phyloP scores from a whole-genome alignment of 2,888 invertebrate genomes.

The Fabriciana adippe region DNA sequence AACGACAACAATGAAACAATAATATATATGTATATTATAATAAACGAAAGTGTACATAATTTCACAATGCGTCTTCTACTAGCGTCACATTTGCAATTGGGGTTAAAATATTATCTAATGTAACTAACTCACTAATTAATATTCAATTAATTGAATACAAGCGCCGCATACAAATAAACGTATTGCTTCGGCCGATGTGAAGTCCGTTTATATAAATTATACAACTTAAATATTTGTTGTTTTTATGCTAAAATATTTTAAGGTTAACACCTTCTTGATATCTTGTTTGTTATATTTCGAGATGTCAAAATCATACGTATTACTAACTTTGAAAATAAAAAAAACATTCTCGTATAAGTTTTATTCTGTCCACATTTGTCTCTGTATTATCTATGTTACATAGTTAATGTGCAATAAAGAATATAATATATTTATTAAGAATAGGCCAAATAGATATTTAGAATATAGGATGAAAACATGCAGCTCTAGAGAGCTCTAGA shows the following conservation, averaged over 20 bases:
- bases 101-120: slow-evolving; percentile 39
- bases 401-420: too few species aligned
- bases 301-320: too few species aligned
- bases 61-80: slow-evolving; percentile 26
- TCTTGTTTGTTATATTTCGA: too few species aligned
- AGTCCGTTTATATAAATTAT: background rate
- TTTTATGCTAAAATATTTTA: background rate
- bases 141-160: slow-evolving; percentile 36
- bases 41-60: slow-evolving; percentile 24
- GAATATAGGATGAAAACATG: too few species aligned
- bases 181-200: slow-evolving; percentile 1
- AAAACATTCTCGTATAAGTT: too few species aligned
- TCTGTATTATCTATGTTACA: too few species aligned
- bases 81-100: slow-evolving; percentile 34
- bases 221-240: background rate
- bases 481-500: too few species aligned
- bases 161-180: slow-evolving; percentile 31
- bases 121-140: slow-evolving; percentile 32
- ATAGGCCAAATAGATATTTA: too few species aligned
- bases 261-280: background rate
- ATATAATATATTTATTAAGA: too few species aligned
- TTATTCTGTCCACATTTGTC: too few species aligned
- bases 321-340: too few species aligned
- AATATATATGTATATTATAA: background rate
- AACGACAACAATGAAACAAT: background rate